Evolutionary conservation across 2,888 invertebrate species (phyloP), one percentile per base, ranked within the genome.

Genomic region (Hemistola chrysoprasaria): DNA sequence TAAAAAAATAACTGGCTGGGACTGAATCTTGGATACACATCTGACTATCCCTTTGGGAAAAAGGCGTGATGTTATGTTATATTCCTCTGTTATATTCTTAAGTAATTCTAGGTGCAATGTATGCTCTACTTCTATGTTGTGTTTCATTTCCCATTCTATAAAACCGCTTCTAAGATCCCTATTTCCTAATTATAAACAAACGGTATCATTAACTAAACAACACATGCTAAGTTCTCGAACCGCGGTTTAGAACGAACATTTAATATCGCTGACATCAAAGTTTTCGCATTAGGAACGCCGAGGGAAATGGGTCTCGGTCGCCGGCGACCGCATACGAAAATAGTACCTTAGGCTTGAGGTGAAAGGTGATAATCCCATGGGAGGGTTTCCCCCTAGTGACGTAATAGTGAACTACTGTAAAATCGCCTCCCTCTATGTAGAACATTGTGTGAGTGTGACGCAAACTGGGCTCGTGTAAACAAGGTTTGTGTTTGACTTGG

Each of bases 231-330:
- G 45, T 40, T 38, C 37, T 43, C 33, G 40, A 35, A 56, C 34
- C 47, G 36, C 44, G 53, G 52, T 53, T 55, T 50, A 53, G 40
- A 42, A 42, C 46, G 44, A 51, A 51, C 59, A 41, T 45, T 58
- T 50, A 62, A 74, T 73, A 57, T 74, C 58, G 67, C 52, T 82
- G 83, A 84, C 86, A 84, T 86, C 78, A 83, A 80, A 84, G 65
- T 83, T 83, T 78, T 78, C 74, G 65, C 74, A 78, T 81, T 80
- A 79, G 67, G 57, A 68, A 71, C 68, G 69, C 58, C 50, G 38
- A 42, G 35, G 48, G 65, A 69, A 79, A 71, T 80, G 72, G 82
- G 82, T 83, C 80, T 83, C 71, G 84, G 84, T 78, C 82, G 75
- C 52, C 47, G 55, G 56, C 54, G 26, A 40, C 41, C 36, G 59